A percentile compares a stretch with the other conserved stretches of the same genome.
These are phyloP conservation scores for Leguminivora glycinivorella DNA, from an alignment of 1,140 invertebrate species.

Conservation along the genomic window DNA sequence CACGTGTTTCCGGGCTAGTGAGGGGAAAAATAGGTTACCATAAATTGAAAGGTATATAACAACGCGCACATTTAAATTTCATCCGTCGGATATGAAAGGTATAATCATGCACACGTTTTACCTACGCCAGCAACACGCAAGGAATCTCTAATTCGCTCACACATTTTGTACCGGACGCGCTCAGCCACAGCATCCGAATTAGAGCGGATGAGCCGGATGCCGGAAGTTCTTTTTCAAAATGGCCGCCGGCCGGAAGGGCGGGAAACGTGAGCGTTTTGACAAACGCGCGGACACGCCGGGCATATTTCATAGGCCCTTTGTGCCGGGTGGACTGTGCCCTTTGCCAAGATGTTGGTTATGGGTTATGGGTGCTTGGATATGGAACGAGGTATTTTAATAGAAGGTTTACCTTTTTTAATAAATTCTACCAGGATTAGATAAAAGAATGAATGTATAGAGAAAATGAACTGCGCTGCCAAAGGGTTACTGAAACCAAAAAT, in stretches of 20 bases:
- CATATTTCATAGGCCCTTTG: conserved; percentile 45
- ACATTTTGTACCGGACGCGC: conserved; percentile 67
- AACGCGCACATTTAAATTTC: no score
- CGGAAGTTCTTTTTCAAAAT: conserved; percentile 73
- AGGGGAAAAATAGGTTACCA: no score
- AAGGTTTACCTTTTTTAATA: background rate
- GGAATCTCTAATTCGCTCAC: conserved; percentile 71
- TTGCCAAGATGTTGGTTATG: conserved; percentile 26
- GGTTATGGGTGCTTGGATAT: conserved; percentile 4
- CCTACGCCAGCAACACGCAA: conserved; percentile 22
- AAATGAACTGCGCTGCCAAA: no score
- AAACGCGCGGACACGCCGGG: conserved; percentile 57
- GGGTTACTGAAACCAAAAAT: no score
- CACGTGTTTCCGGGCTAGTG: no score
- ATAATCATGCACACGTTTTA: background rate
- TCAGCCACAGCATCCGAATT: conserved; percentile 60
- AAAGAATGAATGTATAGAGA: no score
- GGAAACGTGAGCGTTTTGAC: conserved; percentile 73
- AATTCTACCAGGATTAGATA: no score
- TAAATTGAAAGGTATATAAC: no score
- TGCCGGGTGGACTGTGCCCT: conserved; percentile 16
- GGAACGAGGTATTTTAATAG: background rate
- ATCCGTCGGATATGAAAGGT: conserved; percentile 16
- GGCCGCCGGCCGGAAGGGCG: conserved; percentile 65
- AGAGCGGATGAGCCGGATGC: conserved; percentile 55